Conservation (phyloP, 2,888 invertebrate genomes). For the Crocallis elinguaria region DNA sequence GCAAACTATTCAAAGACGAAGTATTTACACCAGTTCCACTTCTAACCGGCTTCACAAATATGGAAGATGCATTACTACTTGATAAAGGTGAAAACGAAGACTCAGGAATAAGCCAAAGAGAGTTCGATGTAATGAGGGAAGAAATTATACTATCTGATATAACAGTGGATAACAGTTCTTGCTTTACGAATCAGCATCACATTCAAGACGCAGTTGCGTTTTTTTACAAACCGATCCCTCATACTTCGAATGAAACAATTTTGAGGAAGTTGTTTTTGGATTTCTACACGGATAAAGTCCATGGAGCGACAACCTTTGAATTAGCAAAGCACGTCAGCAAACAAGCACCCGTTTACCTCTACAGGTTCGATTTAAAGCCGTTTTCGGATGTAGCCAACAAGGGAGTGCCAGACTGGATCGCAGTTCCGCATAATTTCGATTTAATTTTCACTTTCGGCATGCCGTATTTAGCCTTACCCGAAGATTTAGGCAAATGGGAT, state of each 20-base stretch:
- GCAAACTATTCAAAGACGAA: constrained; percentile 85
- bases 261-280: constrained; percentile 88
- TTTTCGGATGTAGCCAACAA: constrained; percentile 86
- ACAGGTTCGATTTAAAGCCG: constrained; percentile 91
- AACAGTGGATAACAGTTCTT: constrained; percentile 82
- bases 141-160: constrained; percentile 87
- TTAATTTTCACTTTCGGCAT: constrained; percentile 93
- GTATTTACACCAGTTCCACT: constrained; percentile 88
- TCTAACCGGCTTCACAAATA: constrained; percentile 91
- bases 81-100: constrained; percentile 84
- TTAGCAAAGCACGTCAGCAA: constrained; percentile 87
- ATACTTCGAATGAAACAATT: constrained; percentile 85
- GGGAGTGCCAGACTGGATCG: constrained; percentile 90
- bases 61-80: constrained; percentile 90
- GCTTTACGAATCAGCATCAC: constrained; percentile 86
- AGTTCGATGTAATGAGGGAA: constrained; percentile 86
- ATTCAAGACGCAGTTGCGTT: constrained; percentile 90
- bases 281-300: constrained; percentile 90
- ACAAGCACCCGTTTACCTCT: constrained; percentile 87
- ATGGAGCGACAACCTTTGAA: constrained; percentile 88
- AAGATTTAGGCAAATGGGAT: constrained; percentile 88
- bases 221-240: constrained; percentile 89
- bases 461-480: constrained; percentile 87
- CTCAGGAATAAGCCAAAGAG: constrained; percentile 84
- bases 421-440: constrained; percentile 93